Conservation (phyloP, 1,140 invertebrate genomes). For the Helicoverpa zea region DNA sequence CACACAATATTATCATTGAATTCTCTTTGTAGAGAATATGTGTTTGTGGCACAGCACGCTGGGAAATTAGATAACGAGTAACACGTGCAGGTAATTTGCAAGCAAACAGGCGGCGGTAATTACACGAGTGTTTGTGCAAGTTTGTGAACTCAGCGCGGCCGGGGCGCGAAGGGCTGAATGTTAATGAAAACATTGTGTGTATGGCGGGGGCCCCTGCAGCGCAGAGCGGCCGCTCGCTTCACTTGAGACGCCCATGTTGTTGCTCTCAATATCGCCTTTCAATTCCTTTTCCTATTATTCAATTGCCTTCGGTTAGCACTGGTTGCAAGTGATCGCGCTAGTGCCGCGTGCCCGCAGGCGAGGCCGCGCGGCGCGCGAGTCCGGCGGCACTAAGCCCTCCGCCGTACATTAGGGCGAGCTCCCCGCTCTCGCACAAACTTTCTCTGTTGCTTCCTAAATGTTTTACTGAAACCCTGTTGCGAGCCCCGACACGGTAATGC, state of each 20-base stretch:
- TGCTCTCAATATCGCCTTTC: no score
- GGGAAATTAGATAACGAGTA: neutral
- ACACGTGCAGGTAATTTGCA: constrained; percentile 13
- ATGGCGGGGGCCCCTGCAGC: neutral
- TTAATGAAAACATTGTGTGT: constrained; percentile 25
- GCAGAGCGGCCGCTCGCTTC: no score
- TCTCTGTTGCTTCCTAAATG: neutral
- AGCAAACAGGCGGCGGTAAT: constrained; percentile 3
- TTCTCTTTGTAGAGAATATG: no score
- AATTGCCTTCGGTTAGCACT: no score
- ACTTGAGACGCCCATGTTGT: no score
- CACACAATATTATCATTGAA: no score
- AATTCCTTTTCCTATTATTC: no score
- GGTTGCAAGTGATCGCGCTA: no score
- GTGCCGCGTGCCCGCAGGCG: no score
- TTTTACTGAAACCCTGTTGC: neutral
- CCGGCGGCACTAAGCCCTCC: no score
- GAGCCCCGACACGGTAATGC: neutral
- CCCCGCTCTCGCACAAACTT: neutral
- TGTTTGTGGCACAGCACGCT: neutral
- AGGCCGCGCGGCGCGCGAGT: no score
- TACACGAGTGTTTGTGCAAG: neutral
- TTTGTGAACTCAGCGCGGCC: neutral
- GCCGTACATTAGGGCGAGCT: no score
- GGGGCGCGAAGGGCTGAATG: constrained; percentile 17